These are phyloP conservation scores for Flexamia atlantica DNA, from an alignment of 2,888 invertebrate genomes.

Conservation along the genomic window DNA sequence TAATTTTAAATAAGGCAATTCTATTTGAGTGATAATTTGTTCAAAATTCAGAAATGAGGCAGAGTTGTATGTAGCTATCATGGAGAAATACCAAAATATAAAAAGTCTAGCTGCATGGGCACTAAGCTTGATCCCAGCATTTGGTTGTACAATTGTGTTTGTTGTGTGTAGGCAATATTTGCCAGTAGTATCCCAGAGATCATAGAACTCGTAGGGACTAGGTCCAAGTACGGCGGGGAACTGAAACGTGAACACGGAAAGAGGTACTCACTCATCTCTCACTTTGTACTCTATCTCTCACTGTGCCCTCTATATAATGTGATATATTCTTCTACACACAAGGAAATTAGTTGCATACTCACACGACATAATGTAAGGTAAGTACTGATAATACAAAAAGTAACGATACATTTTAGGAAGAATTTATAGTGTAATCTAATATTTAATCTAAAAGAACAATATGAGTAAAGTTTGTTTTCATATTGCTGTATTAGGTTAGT, in stretches of 20 bases:
- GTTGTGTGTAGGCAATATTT: slow-evolving; percentile 98
- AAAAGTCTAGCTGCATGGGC: slow-evolving; percentile 15
- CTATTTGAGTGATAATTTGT: too few relatives aligned
- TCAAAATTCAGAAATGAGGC: too few relatives aligned
- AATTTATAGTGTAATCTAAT: too few relatives aligned
- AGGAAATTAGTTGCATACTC: not conserved
- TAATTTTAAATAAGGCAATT: too few relatives aligned
- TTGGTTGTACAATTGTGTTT: slow-evolving; percentile 75
- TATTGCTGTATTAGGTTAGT: too few relatives aligned
- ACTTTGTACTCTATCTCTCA: not conserved
- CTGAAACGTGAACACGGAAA: slow-evolving; percentile 99
- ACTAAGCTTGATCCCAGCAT: slow-evolving; percentile 1
- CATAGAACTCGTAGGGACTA: slow-evolving; percentile 99
- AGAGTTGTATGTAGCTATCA: too few relatives aligned
- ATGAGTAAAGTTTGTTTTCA: too few relatives aligned
- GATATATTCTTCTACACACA: not conserved
- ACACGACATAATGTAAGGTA: not conserved
- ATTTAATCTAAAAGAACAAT: too few relatives aligned
- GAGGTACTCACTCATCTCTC: slow-evolving; percentile 83
- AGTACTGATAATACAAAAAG: not conserved
- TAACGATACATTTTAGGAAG: too few relatives aligned
- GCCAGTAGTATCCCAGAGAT: slow-evolving; percentile 99
- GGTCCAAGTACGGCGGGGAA: slow-evolving; percentile 99
- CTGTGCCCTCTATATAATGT: too few relatives aligned
- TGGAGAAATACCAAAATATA: too few relatives aligned